Evolutionary conservation across 1,140 invertebrate species (phyloP), one percentile per base, ranked within the genome.

Genomic region (Orchesella cincta): DNA sequence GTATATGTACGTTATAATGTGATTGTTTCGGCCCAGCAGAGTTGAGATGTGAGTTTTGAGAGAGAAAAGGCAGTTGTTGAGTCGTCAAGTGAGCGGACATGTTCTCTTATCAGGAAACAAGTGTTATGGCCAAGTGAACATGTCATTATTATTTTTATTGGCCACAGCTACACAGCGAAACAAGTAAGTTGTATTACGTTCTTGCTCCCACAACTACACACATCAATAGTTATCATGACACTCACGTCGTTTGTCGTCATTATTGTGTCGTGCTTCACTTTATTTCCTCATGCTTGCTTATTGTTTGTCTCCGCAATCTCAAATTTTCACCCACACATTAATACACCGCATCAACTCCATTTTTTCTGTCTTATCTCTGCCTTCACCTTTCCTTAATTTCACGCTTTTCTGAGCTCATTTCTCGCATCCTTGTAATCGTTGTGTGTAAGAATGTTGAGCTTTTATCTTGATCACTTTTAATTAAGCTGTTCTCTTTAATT

Each of bases 111-210:
- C 62, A 67, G 62, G 62, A 67, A 67, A 67, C 62, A 67, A 67
- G 62, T 67, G 62, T 67, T 67, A 67, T 67, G n/a, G 23, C 28
- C 62, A 67, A 67, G 62, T 67, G 62, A 67, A 67, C 62, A 67
- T 67, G 62, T 67, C 62, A 67, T 67, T 67, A 67, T 67, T 67
- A 67, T 67, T 67, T 67, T 67, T 67, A 67, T 67, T 67, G n/a
- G 62, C 62, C 26, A 14, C 62, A 67, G 33, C 26, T 67, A 18
- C 54, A 67, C 31, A 67, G 8, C 26, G n/a, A 29, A 67, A 67
- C 62, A 67, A 67, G 62, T 67, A 67, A 67, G 62, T 31, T 57
- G 52, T 57, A 57, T 57, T 57, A 57, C 23, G 5, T 57, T 23
- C 12, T 23, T 57, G 52, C 52, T 57, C 23, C 23, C 23, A 23